Percentiles rank a stretch among this genome's conserved stretches.
Evolutionary conservation across 2,888 invertebrate genomes (phyloP).

Genomic region (Cancer borealis): DNA sequence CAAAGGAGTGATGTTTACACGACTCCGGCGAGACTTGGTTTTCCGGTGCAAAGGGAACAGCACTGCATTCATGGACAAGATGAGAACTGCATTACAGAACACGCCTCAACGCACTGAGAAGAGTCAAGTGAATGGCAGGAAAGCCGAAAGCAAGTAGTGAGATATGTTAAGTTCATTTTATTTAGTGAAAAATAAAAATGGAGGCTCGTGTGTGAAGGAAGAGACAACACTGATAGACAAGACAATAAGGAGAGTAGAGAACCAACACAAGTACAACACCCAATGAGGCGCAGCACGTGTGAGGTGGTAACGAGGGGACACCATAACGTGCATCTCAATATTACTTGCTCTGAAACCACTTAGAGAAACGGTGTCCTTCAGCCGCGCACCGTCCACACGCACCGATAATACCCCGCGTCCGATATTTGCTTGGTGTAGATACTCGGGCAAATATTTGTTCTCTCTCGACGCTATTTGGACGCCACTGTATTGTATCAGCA

Average conservation of each 20-base stretch:
- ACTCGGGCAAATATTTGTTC: conserved; percentile 24
- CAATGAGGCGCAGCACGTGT: neutral
- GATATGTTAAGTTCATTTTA: neutral
- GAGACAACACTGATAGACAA: neutral
- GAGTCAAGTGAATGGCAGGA: neutral
- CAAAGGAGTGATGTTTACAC: conserved; percentile 2
- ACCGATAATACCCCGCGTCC: neutral
- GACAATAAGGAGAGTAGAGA: neutral
- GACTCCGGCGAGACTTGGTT: neutral
- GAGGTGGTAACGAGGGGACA: neutral
- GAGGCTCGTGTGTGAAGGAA: neutral
- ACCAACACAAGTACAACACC: neutral
- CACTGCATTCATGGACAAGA: neutral
- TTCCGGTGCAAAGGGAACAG: neutral
- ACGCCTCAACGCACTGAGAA: neutral
- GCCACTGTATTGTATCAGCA: conserved; percentile 29
- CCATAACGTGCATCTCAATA: conserved; percentile 16
- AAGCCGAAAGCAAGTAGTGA: neutral
- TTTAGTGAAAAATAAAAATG: neutral
- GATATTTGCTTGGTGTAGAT: conserved; percentile 24
- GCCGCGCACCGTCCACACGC: neutral
- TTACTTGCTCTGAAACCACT: neutral
- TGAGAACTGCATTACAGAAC: conserved; percentile 9
- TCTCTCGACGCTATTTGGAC: conserved; percentile 31
- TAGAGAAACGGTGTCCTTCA: neutral